Percentiles rank a stretch among this genome's conserved stretches.
Conservation (phyloP, 2,888 invertebrate species). For the Pollenia amentaria region DNA sequence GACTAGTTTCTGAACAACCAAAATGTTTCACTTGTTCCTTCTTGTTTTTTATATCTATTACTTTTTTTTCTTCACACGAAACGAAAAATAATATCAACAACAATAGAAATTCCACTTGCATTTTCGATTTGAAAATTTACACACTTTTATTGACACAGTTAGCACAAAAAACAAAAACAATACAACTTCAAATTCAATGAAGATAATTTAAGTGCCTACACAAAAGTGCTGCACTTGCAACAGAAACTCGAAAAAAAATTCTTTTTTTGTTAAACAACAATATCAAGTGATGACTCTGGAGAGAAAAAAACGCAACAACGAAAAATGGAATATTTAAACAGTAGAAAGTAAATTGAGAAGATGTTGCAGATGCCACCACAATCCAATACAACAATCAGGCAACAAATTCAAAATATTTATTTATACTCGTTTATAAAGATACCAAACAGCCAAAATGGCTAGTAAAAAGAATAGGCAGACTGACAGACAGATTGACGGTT, state of each 20-base stretch:
- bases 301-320: conserved; percentile 48
- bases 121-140: conserved; percentile 66
- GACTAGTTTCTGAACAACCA: conserved; percentile 41
- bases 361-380: conserved; percentile 29
- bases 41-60: background rate
- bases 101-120: conserved; percentile 68
- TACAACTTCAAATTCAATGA: conserved; percentile 44
- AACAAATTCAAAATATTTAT: conserved; percentile 44
- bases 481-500: conserved; percentile 14
- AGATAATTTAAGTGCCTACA: conserved; percentile 69
- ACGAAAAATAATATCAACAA: conserved; percentile 26
- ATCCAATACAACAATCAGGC: conserved; percentile 16
- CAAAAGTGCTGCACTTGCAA: conserved; percentile 52
- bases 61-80: conserved; percentile 11
- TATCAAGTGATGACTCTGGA: conserved; percentile 51
- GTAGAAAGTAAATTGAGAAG: conserved; percentile 72
- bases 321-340: conserved; percentile 72
- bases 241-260: conserved; percentile 44
- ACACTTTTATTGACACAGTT: conserved; percentile 68
- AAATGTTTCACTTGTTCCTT: background rate
- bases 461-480: background rate
- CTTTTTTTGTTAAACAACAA: conserved; percentile 44
- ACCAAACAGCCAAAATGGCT: conserved; percentile 19
- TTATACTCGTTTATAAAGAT: conserved; percentile 25
- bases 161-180: no score